Base-by-base conservation (phyloP, 1,140 invertebrate species). In the Drosophila sproati region DNA sequence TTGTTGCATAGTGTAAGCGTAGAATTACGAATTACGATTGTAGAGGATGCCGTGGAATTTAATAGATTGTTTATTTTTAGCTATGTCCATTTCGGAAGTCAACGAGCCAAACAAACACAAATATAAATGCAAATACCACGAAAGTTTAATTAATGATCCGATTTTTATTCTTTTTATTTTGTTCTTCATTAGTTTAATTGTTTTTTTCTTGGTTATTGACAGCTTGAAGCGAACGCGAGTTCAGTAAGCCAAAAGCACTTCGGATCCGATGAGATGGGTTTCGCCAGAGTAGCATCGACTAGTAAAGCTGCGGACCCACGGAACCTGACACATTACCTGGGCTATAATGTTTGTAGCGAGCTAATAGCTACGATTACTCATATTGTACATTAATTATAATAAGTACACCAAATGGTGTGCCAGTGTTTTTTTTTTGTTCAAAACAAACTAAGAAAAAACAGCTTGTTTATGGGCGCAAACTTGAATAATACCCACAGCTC, bases 121-220 rank as follows among this genome's bases (percentile, higher is more conserved):
- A 55, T 39, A 34, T 60, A 51, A 72, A 68, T 34, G 41, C 66
- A 69, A 69, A 73, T 73, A 50, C 45, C 51, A 47, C 75, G 61
- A 60, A 67, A 76, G 61, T 73, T 79, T 83, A 83, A 88, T 88
- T 88, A 88, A 88, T 88, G 85, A 87, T 87, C 63, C 68, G 80
- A 55, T 55, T 70, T 67, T 54, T 66, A 45, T 66, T 67, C 39
- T 29, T 28, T 41, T 37, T 68, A 56, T 68, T 52, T 60, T 60
- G 4, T 35, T 35, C 8, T 47, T 61, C 10, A 4, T 37, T 64
- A 37, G 28, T 29, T 63, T 48, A 6, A 5, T 20, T 60, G n/a
- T 50, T 41, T 67, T 37, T 45, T 57, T 56, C n/a, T 62, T 31
- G 10, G 39, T n/a, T 10, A 67, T 48, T 48, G 56, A 41, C 48